Evolutionary conservation across 2,888 invertebrate species (phyloP).

Genomic region (Bugula neritina): DNA sequence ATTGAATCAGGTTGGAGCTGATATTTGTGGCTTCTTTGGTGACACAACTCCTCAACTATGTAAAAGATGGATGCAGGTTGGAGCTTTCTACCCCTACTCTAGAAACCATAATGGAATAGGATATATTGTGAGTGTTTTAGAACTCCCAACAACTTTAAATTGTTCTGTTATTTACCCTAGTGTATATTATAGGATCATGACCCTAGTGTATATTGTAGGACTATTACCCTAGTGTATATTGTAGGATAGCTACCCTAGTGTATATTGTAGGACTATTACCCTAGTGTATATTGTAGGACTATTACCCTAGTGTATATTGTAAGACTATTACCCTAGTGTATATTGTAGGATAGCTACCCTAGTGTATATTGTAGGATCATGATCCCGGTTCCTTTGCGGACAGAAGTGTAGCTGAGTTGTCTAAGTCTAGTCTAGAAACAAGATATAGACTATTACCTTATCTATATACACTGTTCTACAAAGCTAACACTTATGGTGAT

Average conservation of each 20-base stretch:
- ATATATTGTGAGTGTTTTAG: too few species aligned
- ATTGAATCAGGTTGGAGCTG: conserved; percentile 49
- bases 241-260: too few species aligned
- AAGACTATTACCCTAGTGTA: too few species aligned
- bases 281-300: too few species aligned
- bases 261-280: too few species aligned
- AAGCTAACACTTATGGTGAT: conserved; percentile 44
- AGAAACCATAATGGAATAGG: conserved; percentile 41
- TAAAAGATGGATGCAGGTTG: conserved; percentile 48
- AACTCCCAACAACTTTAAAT: too few species aligned
- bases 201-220: too few species aligned
- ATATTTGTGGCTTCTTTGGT: conserved; percentile 44
- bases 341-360: too few species aligned
- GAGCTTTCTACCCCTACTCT: conserved; percentile 45
- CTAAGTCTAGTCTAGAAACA: conserved; percentile 37
- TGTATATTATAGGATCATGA: too few species aligned
- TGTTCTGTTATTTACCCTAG: too few species aligned
- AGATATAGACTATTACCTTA: conserved; percentile 54
- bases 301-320: too few species aligned
- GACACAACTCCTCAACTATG: conserved; percentile 39
- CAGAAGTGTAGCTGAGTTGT: conserved; percentile 32
- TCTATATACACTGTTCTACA: conserved; percentile 53
- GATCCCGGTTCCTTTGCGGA: conserved; percentile 43
- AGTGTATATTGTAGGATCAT: conserved; percentile 44
- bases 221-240: too few species aligned